A percentile compares a stretch with the other conserved stretches of the same genome.
Conservation (phyloP, 2,797 vertebrate species). For the Cyclura pinguis region DNA sequence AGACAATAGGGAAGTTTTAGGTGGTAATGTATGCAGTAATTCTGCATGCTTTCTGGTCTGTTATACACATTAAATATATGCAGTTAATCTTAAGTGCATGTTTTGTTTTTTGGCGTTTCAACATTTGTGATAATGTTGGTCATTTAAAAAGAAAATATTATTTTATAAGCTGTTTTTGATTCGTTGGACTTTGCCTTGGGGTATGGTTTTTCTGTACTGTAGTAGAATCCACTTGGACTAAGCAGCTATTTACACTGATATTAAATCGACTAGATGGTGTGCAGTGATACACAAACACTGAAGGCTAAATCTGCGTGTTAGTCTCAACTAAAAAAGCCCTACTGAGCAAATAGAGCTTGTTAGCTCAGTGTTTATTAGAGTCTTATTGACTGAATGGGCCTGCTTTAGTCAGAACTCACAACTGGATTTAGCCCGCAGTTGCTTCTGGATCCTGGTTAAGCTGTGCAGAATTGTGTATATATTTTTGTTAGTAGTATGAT, state of each 20-base stretch:
- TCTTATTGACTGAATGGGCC: too few species aligned
- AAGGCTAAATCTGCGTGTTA: too few species aligned
- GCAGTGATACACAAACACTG: background rate
- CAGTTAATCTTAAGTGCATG: background rate
- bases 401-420: too few species aligned
- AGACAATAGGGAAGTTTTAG: background rate
- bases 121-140: background rate
- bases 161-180: background rate
- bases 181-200: background rate
- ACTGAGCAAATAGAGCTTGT: too few species aligned
- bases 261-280: background rate
- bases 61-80: background rate
- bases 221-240: background rate
- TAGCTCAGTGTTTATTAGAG: too few species aligned
- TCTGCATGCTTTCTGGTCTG: background rate
- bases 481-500: background rate
- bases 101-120: fast-evolving
- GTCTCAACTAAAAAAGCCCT: too few species aligned
- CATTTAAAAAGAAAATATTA: conserved; percentile 7
- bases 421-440: background rate
- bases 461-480: conserved; percentile 1
- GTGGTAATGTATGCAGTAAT: conserved; percentile 19
- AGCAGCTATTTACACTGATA: background rate
- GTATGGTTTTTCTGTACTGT: background rate
- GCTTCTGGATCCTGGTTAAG: background rate